Conservation (phyloP, 2,888 invertebrate species). For the Drosophila fungiperda region DNA sequence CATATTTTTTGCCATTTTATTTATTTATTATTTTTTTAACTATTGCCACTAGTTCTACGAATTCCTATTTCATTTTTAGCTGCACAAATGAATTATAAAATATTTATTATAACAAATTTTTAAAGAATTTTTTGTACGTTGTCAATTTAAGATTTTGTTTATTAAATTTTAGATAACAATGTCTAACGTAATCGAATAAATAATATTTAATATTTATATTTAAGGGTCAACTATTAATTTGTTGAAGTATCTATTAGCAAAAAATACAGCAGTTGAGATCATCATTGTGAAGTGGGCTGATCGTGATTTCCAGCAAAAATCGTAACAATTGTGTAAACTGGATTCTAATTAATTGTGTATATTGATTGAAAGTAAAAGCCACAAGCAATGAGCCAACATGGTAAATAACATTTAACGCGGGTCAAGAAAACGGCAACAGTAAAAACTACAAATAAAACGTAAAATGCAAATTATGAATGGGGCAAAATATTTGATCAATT, state of each 20-base stretch:
- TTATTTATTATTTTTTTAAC: too few species aligned
- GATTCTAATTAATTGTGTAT: constrained; percentile 39
- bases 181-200: neutral
- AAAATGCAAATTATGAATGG: constrained; percentile 42
- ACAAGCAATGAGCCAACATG: constrained; percentile 9
- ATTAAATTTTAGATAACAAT: neutral
- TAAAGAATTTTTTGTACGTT: neutral
- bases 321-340: constrained; percentile 13
- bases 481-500: constrained; percentile 66
- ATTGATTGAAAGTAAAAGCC: constrained; percentile 70
- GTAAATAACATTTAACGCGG: constrained; percentile 27
- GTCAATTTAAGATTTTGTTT: too few species aligned
- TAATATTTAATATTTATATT: neutral
- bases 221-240: neutral
- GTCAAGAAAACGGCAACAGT: constrained; percentile 45
- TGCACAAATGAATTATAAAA: neutral
- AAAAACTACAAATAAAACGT: constrained; percentile 11
- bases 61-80: too few species aligned
- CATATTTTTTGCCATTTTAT: too few species aligned
- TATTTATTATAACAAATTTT: neutral
- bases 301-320: constrained; percentile 10
- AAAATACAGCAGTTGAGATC: constrained; percentile 25
- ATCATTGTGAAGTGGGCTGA: constrained; percentile 3
- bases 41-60: too few species aligned
- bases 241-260: neutral